Conservation (phyloP, 2,888 invertebrate species). For the Listrodromus nycthemerus region DNA sequence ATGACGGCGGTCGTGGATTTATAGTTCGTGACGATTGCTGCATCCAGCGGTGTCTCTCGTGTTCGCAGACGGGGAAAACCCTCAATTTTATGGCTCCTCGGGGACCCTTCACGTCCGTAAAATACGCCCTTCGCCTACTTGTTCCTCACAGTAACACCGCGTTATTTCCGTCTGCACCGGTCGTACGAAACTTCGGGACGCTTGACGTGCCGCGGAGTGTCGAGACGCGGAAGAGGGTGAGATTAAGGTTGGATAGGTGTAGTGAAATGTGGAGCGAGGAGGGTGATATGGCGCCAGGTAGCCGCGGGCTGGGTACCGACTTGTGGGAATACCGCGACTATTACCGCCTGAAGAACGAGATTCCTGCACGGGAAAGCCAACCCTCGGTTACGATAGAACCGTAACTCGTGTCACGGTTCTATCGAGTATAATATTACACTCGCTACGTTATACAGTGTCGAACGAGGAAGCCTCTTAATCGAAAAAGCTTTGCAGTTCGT, state of each 20-base stretch:
- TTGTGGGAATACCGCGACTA: conserved; percentile 50
- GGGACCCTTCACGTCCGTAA: neutral
- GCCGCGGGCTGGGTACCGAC: conserved; percentile 31
- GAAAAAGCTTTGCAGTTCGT: neutral
- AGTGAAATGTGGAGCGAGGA: conserved; percentile 1
- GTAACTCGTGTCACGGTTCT: conserved; percentile 3
- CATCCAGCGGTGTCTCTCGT: conserved; percentile 24
- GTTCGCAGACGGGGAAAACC: conserved; percentile 2
- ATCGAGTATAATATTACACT: conserved; percentile 10
- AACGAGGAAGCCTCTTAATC: neutral
- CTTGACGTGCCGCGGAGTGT: conserved; percentile 25
- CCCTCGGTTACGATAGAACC: neutral
- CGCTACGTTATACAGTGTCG: neutral
- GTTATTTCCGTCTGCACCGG: neutral
- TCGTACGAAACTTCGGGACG: conserved; percentile 33
- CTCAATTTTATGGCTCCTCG: conserved; percentile 29
- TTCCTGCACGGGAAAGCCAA: conserved; percentile 12
- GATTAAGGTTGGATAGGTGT: conserved; percentile 2
- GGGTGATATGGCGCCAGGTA: conserved; percentile 6
- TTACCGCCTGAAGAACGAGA: conserved; percentile 10
- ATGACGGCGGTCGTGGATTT: conserved; percentile 13
- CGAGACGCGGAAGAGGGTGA: neutral
- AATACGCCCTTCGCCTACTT: conserved; percentile 2
- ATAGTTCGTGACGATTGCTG: conserved; percentile 25
- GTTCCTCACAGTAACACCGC: conserved; percentile 6